A percentile compares a stretch with the other conserved stretches of the same genome.
These are phyloP conservation scores for Megastigmus dorsalis DNA, from an alignment of 2,888 invertebrate species.

Conservation along the genomic window DNA sequence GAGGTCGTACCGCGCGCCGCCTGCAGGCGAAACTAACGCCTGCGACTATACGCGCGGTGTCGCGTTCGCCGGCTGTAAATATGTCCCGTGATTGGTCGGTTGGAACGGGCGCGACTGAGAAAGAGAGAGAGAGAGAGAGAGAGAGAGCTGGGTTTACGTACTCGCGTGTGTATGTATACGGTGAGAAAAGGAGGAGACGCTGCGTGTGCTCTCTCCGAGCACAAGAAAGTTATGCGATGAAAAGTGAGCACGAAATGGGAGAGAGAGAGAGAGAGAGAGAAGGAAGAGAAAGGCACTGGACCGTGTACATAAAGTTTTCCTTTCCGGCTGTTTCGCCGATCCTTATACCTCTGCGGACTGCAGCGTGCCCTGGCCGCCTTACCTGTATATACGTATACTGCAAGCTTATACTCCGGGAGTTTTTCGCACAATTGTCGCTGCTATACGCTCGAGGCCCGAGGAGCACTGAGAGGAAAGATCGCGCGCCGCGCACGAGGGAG, in stretches of 20 bases:
- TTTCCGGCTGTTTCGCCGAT: conserved; percentile 17
- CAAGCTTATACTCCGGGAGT: no score
- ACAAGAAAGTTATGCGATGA: conserved; percentile 55
- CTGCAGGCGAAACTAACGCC: conserved; percentile 19
- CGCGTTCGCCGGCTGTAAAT: conserved; percentile 23
- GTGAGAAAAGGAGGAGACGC: neutral
- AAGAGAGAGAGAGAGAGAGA: neutral
- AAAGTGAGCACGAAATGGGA: conserved; percentile 56
- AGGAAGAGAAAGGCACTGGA: neutral
- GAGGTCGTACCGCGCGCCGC: conserved; percentile 6
- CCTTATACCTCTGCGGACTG: neutral
- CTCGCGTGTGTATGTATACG: conserved; percentile 6
- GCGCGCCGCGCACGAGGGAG: no score
- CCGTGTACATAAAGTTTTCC: conserved; percentile 10
- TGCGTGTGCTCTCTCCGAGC: conserved; percentile 9
- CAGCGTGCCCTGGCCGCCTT: no score
- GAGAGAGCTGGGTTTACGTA: conserved; percentile 3
- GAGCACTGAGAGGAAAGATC: no score
- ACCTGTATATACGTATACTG: no score
- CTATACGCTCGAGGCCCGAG: no score
- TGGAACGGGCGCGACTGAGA: neutral
- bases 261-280: conserved; percentile 39
- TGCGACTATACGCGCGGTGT: no score
- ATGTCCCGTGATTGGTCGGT: conserved; percentile 31
- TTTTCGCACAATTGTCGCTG: conserved; percentile 2